phyloP scores from a whole-genome alignment of 2,888 invertebrate genomes.

The Platycheirus albimanus region DNA sequence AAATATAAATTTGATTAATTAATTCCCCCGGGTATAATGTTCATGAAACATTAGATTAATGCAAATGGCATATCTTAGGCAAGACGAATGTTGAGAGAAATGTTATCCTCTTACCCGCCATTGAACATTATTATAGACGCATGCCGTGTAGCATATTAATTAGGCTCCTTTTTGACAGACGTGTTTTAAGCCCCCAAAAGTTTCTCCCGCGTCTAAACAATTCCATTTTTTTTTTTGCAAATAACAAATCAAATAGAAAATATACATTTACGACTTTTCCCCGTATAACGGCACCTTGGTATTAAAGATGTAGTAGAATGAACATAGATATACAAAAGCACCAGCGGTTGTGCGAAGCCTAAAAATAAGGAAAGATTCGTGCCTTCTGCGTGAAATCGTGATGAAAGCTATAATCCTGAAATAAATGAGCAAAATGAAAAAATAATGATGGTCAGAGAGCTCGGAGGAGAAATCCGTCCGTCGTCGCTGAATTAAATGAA shows the following conservation, averaged over 20 bases:
- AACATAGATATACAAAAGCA: too few relatives aligned
- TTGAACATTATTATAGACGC: constrained; percentile 8
- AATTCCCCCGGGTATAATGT: constrained; percentile 25
- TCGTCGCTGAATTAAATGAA: constrained; percentile 16
- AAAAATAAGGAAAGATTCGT: constrained; percentile 9
- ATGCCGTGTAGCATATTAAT: constrained; percentile 58
- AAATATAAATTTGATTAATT: constrained; percentile 44
- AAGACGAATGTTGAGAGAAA: constrained; percentile 36
- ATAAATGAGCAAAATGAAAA: constrained; percentile 32
- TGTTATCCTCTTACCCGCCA: constrained; percentile 15
- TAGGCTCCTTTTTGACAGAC: constrained; percentile 20
- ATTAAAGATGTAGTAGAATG: too few relatives aligned
- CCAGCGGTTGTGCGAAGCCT: too few relatives aligned
- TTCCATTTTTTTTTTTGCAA: neutral
- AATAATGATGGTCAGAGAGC: neutral
- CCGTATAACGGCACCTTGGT: too few relatives aligned
- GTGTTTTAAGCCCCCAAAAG: neutral
- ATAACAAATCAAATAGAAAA: constrained; percentile 16
- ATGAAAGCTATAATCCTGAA: constrained; percentile 46
- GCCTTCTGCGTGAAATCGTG: constrained; percentile 14
- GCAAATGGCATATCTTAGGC: constrained; percentile 28
- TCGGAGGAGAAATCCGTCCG: neutral
- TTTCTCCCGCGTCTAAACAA: neutral
- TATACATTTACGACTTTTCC: neutral
- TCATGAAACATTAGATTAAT: constrained; percentile 37